Evolutionary conservation across 1,140 invertebrate genomes (phyloP), one percentile per base, ranked within the genome.

Genomic region (Formica exsecta): DNA sequence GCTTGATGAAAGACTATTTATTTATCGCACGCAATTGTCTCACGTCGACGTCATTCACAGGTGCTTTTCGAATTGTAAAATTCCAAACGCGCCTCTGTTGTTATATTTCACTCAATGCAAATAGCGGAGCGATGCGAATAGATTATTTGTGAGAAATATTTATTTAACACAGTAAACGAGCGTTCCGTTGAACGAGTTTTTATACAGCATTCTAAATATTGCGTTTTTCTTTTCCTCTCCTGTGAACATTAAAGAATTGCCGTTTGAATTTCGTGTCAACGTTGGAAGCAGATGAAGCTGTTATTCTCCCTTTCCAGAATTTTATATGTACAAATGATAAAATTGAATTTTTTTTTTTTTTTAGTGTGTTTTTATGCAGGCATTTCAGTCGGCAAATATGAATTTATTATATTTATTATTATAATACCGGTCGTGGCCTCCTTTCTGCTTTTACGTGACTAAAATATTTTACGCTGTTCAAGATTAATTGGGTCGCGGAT

Each of bases 1-100:
- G 68, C 79, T 62, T 61, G 54, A 74, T 48, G 68, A 83, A 83
- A 83, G 68, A n/a, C 79, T 25, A 83, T 83, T 83, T 74, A 74
- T 83, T 83, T 74, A 73, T 74, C 54, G 38, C 38, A 51, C 48
- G 36, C 22, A 25, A 81, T 59, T 61, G 54, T 61, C 38, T 80
- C 51, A 25, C 54, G 66, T 29, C n/a, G 36, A 22, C 9, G 9
- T 75, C 59, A 25, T 4, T n/a, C 25, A 13, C 62, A 19, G 9
- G 2, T 32, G 32, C 22, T 22, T 11, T 5, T 3, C 25, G 29
- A 13, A 8, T 51, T 29, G 62, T 25, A 22, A 80, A 57, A 51
- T 38, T 48, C 38, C 16, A 59, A 29, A 29, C 44, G 76, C 44
- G 64, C 13, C 1, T n/a, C n/a, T 13, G 38, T 16, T 29, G 13